Base-by-base conservation (phyloP, 2,888 invertebrate genomes). In the Reticulitermes lucifugus region DNA sequence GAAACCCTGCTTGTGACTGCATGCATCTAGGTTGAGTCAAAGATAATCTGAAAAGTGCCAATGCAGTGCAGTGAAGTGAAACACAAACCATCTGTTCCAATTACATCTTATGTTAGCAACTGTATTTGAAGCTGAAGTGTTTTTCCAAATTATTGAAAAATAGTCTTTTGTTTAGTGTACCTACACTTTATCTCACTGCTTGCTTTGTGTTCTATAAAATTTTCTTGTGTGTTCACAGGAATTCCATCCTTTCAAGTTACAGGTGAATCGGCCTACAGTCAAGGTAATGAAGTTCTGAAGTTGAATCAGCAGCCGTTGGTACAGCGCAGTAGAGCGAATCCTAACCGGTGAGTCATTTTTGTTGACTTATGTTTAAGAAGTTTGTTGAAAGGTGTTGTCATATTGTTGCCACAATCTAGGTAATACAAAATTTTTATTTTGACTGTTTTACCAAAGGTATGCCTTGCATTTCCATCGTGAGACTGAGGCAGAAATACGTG, bases 381-480 rank as follows among this genome's bases (percentile, higher is more conserved):
- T 25, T 4, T 18, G 60, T n/a, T 35, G 35, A 35, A 35, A 60
- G 4, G 6, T 60, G 9, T 4, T 65, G n/a, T 25, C 12, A 12
- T 9, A n/a, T 65, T 10, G 25, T 65, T 7, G n/a, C 65, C n/a
- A 65, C 6, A n/a, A 25, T 65, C 7, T 18, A 18, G 55, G 14
- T 18, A 35, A 35, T n/a, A 41, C 18, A 6, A 46, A 29, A 9
- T 41, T 77, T 43, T 43, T 77, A 22, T 41, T 43, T 6, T 77
- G 7, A 22, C 73, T 22, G 22, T 18, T 71, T 71, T 25, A 70
- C 88, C 87, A 79, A 85, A 91, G 91, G 87, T 98, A 96, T 89
- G 95, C 96, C 0, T 92, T 98, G 35, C 96, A 96, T 89, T 98
- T 98, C 91, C 95, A 96, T 88, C 93, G 95, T 88, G 98, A 98